Conservation (phyloP, 1,140 invertebrate genomes). For the Heliconius hewitsoni region DNA sequence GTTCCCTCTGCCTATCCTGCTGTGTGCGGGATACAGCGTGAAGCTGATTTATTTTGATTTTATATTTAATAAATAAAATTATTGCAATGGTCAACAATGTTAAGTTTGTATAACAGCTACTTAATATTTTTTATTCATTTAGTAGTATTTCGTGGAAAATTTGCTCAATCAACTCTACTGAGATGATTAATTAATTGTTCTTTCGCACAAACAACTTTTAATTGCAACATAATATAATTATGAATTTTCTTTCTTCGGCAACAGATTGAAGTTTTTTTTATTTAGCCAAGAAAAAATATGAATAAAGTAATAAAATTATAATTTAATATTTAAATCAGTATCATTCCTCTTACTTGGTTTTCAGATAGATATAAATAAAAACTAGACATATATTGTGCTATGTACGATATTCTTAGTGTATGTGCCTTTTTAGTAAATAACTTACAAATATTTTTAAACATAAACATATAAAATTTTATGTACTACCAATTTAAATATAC, state of each 20-base stretch:
- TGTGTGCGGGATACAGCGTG: no score
- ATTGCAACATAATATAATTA: conserved; percentile 39
- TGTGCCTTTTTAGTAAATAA: no score
- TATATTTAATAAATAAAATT: neutral
- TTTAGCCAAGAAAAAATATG: neutral
- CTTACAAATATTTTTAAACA: no score
- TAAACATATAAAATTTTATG: no score
- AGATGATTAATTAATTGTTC: conserved; percentile 40
- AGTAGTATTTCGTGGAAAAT: conserved; percentile 32
- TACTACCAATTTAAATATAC: no score
- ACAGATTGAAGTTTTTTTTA: conserved; percentile 15
- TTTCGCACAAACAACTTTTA: conserved; percentile 36
- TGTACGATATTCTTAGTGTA: no score
- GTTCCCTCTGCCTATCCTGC: no score
- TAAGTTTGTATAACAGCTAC: neutral
- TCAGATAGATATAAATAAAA: no score
- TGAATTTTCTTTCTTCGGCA: conserved; percentile 35
- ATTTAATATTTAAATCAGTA: neutral
- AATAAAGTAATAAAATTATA: neutral
- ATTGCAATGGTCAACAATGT: neutral
- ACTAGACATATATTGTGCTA: no score
- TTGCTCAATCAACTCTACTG: conserved; percentile 34
- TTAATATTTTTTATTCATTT: conserved; percentile 10
- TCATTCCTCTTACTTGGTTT: neutral
- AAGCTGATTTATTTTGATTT: no score